Evolutionary conservation across 2,797 vertebrate species (phyloP), one percentile per base, ranked within the genome.

Genomic region (Urophycis tenuis): DNA sequence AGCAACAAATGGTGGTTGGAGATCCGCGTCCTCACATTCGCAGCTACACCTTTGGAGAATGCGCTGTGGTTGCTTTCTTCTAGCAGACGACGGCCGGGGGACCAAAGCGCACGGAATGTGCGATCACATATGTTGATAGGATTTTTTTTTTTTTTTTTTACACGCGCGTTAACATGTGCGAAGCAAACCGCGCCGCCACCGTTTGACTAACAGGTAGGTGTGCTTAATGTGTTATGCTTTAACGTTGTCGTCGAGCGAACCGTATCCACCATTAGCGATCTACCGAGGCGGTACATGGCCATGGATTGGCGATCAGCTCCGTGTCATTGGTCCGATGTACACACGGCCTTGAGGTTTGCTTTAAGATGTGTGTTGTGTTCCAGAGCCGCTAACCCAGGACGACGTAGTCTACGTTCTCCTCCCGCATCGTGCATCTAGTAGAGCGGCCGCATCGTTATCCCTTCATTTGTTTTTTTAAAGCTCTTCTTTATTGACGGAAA

Each of bases 61-160:
- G 87, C 79, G 72, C 35, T n/a, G 53, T 30, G 79, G 71, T 80
- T 39, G 79, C 69, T 80, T 39, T 79, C 69, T 80, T 8, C 35
- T 77, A 25, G 73, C 32, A 82, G 76, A 81, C 82, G 70, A 80
- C 78, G 12, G 22, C 79, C 32, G 84, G 84, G 53, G 82, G 76
- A 14, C 22, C 8, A 76, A 87, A 78, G 78, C 84, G 71, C 30
- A 33, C 79, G 0, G 36, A 3, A 69, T 53, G 81, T 81, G 79
- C 77, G 41, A 30, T 78, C 29, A 80, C 86, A 88, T 90, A 89
- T 90, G 89, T 89, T 90, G 87, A 91, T 86, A 79, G 87, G 88
- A 86, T 87, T 74, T 64, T n/a, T n/a, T n/a, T n/a, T n/a, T n/a
- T n/a, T n/a, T n/a, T n/a, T n/a, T n/a, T 22, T 9, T n/a, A 60